Evolutionary conservation across 2,113 vertebrate genomes (phyloP).

Genomic region (Trinectes maculatus): DNA sequence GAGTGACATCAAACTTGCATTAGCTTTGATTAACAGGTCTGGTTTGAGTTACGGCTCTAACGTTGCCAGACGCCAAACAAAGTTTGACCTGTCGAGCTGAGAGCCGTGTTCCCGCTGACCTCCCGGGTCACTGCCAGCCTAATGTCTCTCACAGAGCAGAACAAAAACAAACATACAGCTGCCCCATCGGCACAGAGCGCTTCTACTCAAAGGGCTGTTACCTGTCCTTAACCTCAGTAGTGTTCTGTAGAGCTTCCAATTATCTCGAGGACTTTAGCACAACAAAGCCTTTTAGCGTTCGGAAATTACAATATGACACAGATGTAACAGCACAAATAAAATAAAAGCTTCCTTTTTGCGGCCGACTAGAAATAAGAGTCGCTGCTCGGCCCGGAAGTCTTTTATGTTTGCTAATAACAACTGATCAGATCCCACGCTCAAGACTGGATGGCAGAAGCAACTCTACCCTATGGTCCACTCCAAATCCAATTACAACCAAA

Average conservation of each 20-base stretch:
- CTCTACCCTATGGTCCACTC: conserved; percentile 72
- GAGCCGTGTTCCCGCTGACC: conserved; percentile 70
- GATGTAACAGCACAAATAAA: conserved; percentile 25
- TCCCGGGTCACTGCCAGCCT: conserved; percentile 58
- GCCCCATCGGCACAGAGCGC: conserved; percentile 14
- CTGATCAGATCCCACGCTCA: conserved; percentile 71
- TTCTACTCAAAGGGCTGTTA: conserved; percentile 36
- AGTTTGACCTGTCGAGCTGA: conserved; percentile 66
- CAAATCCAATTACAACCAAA: conserved; percentile 85
- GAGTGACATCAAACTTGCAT: conserved; percentile 68
- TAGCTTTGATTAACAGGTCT: conserved; percentile 71
- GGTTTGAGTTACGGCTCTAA: conserved; percentile 72
- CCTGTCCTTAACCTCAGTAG: conserved; percentile 37
- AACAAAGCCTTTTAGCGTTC: background rate
- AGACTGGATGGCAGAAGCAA: conserved; percentile 60
- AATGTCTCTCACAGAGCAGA: conserved; percentile 70
- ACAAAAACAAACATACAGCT: conserved; percentile 69
- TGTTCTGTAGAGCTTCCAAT: conserved; percentile 50
- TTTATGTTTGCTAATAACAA: conserved; percentile 68
- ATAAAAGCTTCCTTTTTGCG: conserved; percentile 13
- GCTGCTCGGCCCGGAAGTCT: conserved; percentile 29
- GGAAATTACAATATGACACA: too few relatives aligned
- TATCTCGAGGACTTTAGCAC: conserved; percentile 25
- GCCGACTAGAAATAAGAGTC: conserved; percentile 26
- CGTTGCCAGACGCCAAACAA: conserved; percentile 77